phyloP scores from a whole-genome alignment of 1,140 invertebrate genomes.

The Temnothorax longispinosus region DNA sequence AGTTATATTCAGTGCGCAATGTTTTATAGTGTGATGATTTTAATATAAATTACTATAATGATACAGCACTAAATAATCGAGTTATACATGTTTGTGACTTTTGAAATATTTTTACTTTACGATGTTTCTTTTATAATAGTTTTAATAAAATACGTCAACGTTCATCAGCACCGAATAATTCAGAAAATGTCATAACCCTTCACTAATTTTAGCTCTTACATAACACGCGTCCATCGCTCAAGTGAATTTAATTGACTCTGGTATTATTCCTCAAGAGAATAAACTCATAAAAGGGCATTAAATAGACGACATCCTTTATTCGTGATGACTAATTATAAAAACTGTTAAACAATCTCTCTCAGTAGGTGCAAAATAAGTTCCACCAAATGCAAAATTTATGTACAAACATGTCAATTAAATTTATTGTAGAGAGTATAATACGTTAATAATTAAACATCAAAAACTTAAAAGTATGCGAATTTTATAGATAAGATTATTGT shows the following conservation, averaged over 20 bases:
- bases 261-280: conserved; percentile 66
- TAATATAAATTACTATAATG: not conserved
- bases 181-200: conserved; percentile 69
- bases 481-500: too few species aligned
- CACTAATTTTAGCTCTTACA: conserved; percentile 71
- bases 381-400: not conserved
- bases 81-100: not conserved
- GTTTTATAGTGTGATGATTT: not conserved
- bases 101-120: not conserved
- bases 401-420: not conserved
- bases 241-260: conserved; percentile 76
- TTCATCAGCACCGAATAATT: conserved; percentile 58
- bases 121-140: not conserved
- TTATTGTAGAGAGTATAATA: too few species aligned
- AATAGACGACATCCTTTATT: not conserved
- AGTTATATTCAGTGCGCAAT: not conserved
- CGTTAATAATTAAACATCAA: too few species aligned
- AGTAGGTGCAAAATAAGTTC: not conserved
- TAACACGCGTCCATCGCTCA: conserved; percentile 69
- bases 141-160: conserved; percentile 59
- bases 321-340: not conserved
- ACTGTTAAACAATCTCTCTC: not conserved
- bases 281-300: conserved; percentile 49
- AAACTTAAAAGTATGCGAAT: too few species aligned
- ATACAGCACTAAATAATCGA: not conserved